Base-by-base conservation (phyloP, 2,888 invertebrate species). In the Acrocyrtus sp. region DNA sequence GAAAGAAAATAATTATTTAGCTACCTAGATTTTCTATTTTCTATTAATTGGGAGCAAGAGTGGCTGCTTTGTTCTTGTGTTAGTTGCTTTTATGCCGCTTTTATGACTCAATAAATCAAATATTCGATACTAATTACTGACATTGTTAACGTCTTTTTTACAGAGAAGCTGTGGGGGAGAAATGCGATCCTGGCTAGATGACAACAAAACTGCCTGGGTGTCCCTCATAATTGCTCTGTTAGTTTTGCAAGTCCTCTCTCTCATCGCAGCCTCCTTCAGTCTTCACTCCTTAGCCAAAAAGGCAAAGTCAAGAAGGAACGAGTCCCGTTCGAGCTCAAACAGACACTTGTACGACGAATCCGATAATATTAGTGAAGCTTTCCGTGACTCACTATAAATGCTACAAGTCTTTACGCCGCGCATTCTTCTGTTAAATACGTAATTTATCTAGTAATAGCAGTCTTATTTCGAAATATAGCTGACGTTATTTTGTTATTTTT, bases 151-250 rank as follows among this genome's bases (percentile, higher is more conserved):
- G n/a, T 45, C 56, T 54, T 51, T 65, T 66, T 74, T 77, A 2
- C 78, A 84, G 83, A 81, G 80, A 24, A 83, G 84, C 22, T 84
- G 84, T 72, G 82, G 83, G 45, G 79, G 81, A 12, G 82, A 82
- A 65, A 78, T 84, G 67, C 76, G 82, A 41, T 80, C 78, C 22
- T 84, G 84, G 84, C 77, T 84, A 58, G 82, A 82, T 26, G 78
- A 81, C 8, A 82, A 84, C 69, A 83, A 83, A 76, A 81, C 82
- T 41, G 81, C 80, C 34, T 84, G 84, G 84, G 82, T 83, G 41
- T 80, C 83, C 19, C 67, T 81, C 15, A 76, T 83, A 34, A 82
- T 83, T 17, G 81, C 80, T 15, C 70, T 83, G 12, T 81, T 82
- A 4, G 81, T 79, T 22, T 72, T 83, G 34, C 81, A 83, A 75